These are phyloP conservation scores for Polypterus bichir DNA, from an alignment of 2,113 vertebrate genomes.

Conservation along the genomic window DNA sequence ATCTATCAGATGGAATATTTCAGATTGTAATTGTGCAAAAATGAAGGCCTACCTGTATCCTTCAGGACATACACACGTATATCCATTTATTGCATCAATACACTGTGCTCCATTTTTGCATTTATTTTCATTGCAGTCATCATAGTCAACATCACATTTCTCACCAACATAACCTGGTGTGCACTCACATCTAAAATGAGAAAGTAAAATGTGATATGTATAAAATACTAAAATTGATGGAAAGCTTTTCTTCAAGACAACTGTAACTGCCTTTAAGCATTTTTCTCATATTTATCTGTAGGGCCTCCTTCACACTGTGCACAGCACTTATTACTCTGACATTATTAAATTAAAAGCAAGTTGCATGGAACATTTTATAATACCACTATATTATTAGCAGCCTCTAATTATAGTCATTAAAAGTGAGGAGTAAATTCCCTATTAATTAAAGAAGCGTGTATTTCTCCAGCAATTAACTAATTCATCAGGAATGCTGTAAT, in stretches of 20 bases:
- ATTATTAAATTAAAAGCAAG: background rate
- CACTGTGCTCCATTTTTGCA: conserved; percentile 87
- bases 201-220: conserved; percentile 10
- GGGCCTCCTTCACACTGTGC: no score
- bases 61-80: conserved; percentile 82
- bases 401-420: background rate
- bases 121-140: conserved; percentile 88
- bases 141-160: conserved; percentile 77
- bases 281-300: background rate
- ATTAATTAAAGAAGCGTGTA: background rate
- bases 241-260: background rate
- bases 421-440: background rate
- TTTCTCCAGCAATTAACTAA: background rate
- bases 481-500: no score
- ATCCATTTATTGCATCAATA: conserved; percentile 84
- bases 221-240: background rate
- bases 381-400: background rate
- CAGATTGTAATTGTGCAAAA: background rate
- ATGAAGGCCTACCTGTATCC: conserved; percentile 72
- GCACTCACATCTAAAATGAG: conserved; percentile 75
- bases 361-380: background rate
- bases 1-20: no score
- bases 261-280: background rate
- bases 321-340: background rate
- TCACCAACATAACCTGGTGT: conserved; percentile 84